Evolutionary conservation across 2,888 invertebrate genomes (phyloP).

Genomic region (Erpobdella octoculata): DNA sequence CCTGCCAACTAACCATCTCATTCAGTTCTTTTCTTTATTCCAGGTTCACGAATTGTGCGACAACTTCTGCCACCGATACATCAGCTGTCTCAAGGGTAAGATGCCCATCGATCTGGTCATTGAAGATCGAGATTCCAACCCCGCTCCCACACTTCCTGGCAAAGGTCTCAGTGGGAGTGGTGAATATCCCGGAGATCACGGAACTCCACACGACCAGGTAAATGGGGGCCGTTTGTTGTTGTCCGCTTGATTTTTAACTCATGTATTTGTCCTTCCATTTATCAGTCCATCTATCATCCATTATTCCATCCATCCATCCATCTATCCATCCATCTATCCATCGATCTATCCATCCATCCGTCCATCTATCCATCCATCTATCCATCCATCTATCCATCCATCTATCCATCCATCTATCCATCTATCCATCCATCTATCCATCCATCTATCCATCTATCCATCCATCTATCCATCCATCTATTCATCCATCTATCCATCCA

Average conservation of each 20-base stretch:
- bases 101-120: slow-evolving; percentile 99
- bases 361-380: background rate
- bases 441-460: background rate
- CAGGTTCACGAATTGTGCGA: slow-evolving; percentile 99
- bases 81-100: slow-evolving; percentile 95
- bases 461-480: background rate
- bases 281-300: background rate
- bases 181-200: slow-evolving; percentile 24
- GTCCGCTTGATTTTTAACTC: background rate
- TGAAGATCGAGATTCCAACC: slow-evolving; percentile 69
- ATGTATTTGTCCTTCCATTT: background rate
- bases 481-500: background rate
- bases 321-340: background rate
- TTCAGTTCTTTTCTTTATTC: too few species aligned
- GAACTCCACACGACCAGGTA: slow-evolving; percentile 29
- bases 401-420: background rate
- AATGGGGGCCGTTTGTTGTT: background rate
- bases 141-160: slow-evolving; percentile 11
- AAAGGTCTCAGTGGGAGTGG: background rate
- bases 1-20: too few species aligned
- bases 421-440: background rate
- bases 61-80: slow-evolving; percentile 99
- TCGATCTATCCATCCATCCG: background rate
- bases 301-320: background rate
- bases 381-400: background rate